Evolutionary conservation across 2,888 invertebrate species (phyloP).

Genomic region (Dicyrtomina minuta): DNA sequence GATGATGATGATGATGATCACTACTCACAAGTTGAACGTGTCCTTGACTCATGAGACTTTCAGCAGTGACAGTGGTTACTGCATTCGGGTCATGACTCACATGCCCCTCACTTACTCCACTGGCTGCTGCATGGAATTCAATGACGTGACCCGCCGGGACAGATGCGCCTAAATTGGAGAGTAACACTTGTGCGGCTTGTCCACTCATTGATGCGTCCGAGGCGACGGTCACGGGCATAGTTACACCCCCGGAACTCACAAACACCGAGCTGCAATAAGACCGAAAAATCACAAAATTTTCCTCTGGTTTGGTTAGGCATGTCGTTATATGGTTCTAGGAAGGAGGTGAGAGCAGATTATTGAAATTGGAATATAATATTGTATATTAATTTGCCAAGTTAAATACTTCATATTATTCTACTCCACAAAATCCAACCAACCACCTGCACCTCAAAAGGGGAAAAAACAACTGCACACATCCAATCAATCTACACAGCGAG

Average conservation of each 20-base stretch:
- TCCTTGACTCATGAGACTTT: constrained; percentile 22
- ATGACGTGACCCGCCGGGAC: constrained; percentile 31
- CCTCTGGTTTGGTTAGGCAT: too few species aligned
- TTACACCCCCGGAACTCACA: constrained; percentile 41
- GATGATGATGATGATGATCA: constrained; percentile 5
- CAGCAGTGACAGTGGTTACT: constrained; percentile 12
- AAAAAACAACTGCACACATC: background rate
- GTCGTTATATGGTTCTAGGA: too few species aligned
- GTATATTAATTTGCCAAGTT: too few species aligned
- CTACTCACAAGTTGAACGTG: constrained; percentile 18
- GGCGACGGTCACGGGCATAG: constrained; percentile 44
- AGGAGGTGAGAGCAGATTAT: too few species aligned
- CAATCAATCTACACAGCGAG: too few species aligned
- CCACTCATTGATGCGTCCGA: constrained; percentile 33
- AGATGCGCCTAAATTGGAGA: constrained; percentile 19
- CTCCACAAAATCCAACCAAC: background rate
- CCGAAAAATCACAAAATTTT: background rate
- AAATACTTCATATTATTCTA: too few species aligned
- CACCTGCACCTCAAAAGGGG: too few species aligned
- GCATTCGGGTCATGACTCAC: background rate
- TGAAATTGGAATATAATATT: too few species aligned
- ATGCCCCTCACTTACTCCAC: background rate
- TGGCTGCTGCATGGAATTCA: constrained; percentile 24
- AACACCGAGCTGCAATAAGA: constrained; percentile 45
- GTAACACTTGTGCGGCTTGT: constrained; percentile 34